These are phyloP conservation scores for Clitarchus hookeri DNA, from an alignment of 2,888 invertebrate species.

Conservation along the genomic window DNA sequence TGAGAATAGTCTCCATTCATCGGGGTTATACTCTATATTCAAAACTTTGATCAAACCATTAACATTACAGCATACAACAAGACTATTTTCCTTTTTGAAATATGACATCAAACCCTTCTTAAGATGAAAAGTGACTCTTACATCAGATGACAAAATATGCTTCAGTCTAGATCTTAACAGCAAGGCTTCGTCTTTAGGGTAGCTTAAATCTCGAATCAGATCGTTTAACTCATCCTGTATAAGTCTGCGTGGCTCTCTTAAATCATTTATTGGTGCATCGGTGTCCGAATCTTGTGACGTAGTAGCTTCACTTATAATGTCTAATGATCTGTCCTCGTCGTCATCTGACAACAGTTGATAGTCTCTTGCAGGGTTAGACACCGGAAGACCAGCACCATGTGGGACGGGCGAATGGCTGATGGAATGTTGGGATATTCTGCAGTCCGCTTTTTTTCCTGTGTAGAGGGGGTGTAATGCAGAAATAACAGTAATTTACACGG, in stretches of 20 bases:
- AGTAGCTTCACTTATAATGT: background rate
- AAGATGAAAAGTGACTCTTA: too few species aligned
- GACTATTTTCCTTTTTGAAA: background rate
- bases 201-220: slow-evolving; percentile 15
- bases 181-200: background rate
- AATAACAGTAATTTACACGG: too few species aligned
- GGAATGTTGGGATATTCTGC: too few species aligned
- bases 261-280: too few species aligned
- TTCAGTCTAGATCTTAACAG: background rate
- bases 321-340: too few species aligned
- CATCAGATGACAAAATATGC: background rate
- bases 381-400: background rate
- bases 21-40: background rate
- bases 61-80: background rate
- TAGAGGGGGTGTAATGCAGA: too few species aligned
- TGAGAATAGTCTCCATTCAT: background rate
- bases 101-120: background rate
- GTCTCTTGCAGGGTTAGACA: background rate
- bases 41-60: slow-evolving; percentile 20
- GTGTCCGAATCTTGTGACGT: too few species aligned
- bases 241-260: background rate
- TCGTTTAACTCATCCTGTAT: background rate
- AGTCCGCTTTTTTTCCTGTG: too few species aligned
- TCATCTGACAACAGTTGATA: background rate
- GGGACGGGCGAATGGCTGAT: background rate